Evolutionary conservation across 1,140 invertebrate genomes (phyloP).

Genomic region (Scylla paramamosain): DNA sequence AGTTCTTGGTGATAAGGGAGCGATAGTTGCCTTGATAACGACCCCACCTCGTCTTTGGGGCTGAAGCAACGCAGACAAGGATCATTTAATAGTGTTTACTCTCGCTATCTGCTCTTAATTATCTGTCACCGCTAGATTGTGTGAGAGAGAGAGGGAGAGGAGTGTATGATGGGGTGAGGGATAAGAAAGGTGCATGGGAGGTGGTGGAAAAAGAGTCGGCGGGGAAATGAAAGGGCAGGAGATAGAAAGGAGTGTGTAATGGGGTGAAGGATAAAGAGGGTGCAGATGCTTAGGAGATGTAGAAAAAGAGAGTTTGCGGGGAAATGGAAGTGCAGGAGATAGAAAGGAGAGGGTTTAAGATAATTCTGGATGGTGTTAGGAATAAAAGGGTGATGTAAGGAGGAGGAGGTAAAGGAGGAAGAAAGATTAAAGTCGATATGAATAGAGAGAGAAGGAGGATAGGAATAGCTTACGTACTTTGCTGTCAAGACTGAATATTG

Average conservation of each 20-base stretch:
- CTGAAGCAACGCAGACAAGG: not conserved
- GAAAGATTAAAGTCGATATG: not conserved
- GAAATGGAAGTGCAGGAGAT: not conserved
- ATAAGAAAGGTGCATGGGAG: not conserved
- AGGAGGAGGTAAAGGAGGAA: not conserved
- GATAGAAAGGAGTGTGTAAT: not conserved
- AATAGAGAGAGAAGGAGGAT: not conserved
- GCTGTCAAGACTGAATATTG: conserved; percentile 1
- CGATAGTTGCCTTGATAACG: not conserved
- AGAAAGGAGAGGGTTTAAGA: not conserved
- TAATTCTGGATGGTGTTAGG: not conserved
- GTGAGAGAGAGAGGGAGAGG: not conserved
- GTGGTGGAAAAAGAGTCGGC: not conserved
- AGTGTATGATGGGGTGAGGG: not conserved
- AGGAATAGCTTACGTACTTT: not conserved
- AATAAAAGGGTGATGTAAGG: not conserved
- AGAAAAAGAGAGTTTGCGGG: not conserved
- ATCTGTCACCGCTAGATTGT: not conserved
- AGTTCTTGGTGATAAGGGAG: not conserved
- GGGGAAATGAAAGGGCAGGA: not conserved
- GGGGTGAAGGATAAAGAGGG: not conserved
- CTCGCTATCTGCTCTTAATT: not conserved
- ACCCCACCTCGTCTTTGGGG: not conserved
- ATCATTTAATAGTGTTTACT: not conserved
- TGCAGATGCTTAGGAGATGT: too few relatives aligned